Conservation (phyloP, 2,888 invertebrate species). For the Drosophila vallismaia region DNA sequence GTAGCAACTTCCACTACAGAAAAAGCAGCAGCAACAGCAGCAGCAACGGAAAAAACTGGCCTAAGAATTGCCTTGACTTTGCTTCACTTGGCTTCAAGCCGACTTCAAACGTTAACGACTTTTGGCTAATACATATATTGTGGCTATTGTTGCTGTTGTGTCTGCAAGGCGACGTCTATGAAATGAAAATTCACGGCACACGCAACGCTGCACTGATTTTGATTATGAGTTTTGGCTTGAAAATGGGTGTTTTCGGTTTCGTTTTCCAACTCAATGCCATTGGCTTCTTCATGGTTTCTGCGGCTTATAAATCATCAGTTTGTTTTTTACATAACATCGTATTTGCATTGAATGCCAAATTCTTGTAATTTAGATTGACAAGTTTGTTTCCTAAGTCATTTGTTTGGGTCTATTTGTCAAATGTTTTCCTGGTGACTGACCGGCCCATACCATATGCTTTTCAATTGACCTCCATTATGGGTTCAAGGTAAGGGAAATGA, state of each 20-base stretch:
- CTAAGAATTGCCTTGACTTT: constrained; percentile 70
- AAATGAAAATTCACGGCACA: constrained; percentile 52
- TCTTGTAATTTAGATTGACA: constrained; percentile 8
- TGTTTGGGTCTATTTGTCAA: neutral
- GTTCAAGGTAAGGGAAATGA: constrained; percentile 22
- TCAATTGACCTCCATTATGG: neutral
- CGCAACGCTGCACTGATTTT: constrained; percentile 67
- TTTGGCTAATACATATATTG: constrained; percentile 19
- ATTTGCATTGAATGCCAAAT: constrained; percentile 30
- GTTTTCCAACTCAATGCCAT: constrained; percentile 41
- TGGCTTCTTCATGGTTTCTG: constrained; percentile 43
- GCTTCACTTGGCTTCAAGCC: constrained; percentile 27
- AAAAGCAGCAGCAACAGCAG: constrained; percentile 21
- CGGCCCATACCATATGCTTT: constrained; percentile 6
- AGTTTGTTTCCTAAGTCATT: constrained; percentile 28
- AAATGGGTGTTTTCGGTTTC: constrained; percentile 27
- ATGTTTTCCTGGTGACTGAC: neutral
- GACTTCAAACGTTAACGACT: constrained; percentile 37
- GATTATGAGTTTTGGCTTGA: constrained; percentile 32
- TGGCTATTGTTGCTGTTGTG: constrained; percentile 10
- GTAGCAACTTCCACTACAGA: constrained; percentile 4
- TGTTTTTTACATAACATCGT: constrained; percentile 37
- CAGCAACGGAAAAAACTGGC: constrained; percentile 40
- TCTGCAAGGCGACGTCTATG: constrained; percentile 24
- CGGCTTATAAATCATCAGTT: constrained; percentile 20